Base-by-base conservation (phyloP, 2,797 vertebrate genomes). In the Cheirogaleus major region DNA sequence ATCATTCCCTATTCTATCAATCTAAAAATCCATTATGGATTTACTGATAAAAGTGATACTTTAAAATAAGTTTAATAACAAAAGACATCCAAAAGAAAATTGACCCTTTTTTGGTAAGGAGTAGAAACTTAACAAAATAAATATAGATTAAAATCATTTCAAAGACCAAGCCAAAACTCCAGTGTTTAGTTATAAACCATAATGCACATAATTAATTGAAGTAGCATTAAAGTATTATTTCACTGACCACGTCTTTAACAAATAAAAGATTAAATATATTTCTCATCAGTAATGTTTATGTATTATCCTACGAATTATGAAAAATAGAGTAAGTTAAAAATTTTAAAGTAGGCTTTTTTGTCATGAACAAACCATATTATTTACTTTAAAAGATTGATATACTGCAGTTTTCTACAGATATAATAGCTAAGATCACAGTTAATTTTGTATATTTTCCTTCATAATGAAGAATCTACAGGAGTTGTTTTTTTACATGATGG, bases 151-250 rank as follows among this genome's bases (percentile, higher is more conserved):
- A 41, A 72, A 32, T 13, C 35, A 94, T 41, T 50, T 94, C 90
- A 93, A 13, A 86, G 14, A 97, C 82, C 2, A 76, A 82, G 32
- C 12, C 88, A 94, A 93, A 95, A 97, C 96, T 96, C 79, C 63
- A 96, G 4, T 4, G 13, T 70, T 76, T 92, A 96, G 59, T 52
- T 95, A 93, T 85, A 97, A 97, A 41, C 94, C 6, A 70, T 30
- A 84, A 57, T 4, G 8, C 1, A 97, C 14, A 41, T 57, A 89
- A 97, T 41, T 79, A 86, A 94, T 0, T 83, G 69, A 93, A 85
- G 6, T 1, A 94, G 5, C 0, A 61, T 25, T 94, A 92, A 89
- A 57, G 57, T 86, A 63, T 23, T n/a, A 96, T 63, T 89, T 93
- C 75, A 96, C 22, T 91, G 80, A 89, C 20, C 15, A 95, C 73